Evolutionary conservation across 1,140 invertebrate genomes (phyloP), one percentile per base, ranked within the genome.

Genomic region (Cephus cinctus): DNA sequence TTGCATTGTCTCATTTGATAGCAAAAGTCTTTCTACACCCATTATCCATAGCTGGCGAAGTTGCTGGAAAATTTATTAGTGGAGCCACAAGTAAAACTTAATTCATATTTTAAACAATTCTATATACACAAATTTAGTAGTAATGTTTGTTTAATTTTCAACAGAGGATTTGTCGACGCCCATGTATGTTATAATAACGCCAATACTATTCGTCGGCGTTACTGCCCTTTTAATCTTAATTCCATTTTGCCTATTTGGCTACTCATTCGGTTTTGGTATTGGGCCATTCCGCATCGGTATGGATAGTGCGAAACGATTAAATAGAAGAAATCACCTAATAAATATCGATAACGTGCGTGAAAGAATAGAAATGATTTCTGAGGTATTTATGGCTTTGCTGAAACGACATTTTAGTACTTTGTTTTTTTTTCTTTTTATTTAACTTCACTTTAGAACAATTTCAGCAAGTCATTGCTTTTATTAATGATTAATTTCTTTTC

Each of bases 1-100:
- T 52, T 40, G 70, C 50, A 19, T 35, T 73, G 30, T 57, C 61
- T n/a, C 47, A 66, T n/a, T 56, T 71, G 50, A 14, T 57, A 1
- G 49, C 39, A 14, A 58, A 50, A 12, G 30, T 48, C 9, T 4
- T 67, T 16, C 41, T 60, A 1, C 41, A 64, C 25, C 68, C 68
- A 23, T 6, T 63, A 3, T 14, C 40, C 5, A 19, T 59, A 4
- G 5, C 55, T 22, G 65, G 65, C 9, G n/a, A 44, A 36, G 31
- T 42, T 15, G 14, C 69, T 9, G 54, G 55, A 16, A 12, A 27
- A 4, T 69, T 63, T 48, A 50, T 69, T 39, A 22, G 44, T n/a
- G 48, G 54, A 43, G 20, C 54, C 11, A 70, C 67, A n/a, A 20
- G 69, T 70, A 53, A 60, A 38, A 46, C 27, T 21, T 18, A 11